Evolutionary conservation across 2,113 vertebrate species (phyloP).

Genomic region (Willisornis vidua): DNA sequence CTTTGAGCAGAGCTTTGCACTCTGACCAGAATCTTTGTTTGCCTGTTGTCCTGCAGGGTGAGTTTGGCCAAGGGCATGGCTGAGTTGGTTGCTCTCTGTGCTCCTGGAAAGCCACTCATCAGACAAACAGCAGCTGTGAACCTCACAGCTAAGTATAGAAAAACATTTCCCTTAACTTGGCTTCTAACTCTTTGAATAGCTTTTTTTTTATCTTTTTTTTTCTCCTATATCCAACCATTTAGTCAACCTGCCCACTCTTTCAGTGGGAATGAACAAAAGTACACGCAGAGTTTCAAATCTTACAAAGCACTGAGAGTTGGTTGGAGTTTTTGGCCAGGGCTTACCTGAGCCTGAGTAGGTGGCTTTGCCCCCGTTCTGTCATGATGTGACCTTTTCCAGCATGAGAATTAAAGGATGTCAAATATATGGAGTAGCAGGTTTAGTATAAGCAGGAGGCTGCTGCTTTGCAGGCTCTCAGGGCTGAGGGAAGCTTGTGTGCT

Average conservation of each 20-base stretch:
- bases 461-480: background rate
- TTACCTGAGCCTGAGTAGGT: background rate
- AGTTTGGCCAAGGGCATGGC: background rate
- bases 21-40: background rate
- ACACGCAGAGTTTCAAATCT: background rate
- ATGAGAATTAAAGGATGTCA: background rate
- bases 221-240: background rate
- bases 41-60: background rate
- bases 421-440: background rate
- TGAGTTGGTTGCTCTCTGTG: background rate
- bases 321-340: background rate
- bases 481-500: background rate
- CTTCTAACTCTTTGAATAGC: background rate
- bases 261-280: background rate
- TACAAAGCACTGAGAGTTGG: background rate
- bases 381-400: background rate
- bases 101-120: background rate
- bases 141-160: background rate
- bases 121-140: background rate
- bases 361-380: background rate
- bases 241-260: background rate
- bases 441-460: background rate
- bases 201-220: background rate
- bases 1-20: background rate
- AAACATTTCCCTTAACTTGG: background rate